Percentiles rank a stretch among this genome's conserved stretches.
These are phyloP conservation scores for Desoria tigrina DNA, from an alignment of 2,888 invertebrate species.

Conservation along the genomic window DNA sequence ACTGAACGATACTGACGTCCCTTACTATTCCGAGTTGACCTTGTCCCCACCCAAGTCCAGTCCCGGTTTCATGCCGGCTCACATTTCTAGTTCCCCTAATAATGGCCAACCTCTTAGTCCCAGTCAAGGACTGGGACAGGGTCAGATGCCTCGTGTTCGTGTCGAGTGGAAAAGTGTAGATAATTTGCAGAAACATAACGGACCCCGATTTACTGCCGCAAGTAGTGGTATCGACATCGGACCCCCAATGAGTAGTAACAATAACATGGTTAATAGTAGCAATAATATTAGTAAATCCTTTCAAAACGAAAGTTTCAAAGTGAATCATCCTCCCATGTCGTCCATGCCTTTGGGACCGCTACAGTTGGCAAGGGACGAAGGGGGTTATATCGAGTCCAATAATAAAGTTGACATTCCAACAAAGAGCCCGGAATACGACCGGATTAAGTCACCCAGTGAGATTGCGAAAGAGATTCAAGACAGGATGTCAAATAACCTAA, in stretches of 20 bases:
- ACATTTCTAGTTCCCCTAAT: slow-evolving; percentile 13
- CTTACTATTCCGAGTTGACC: slow-evolving; percentile 38
- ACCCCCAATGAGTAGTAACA: not conserved
- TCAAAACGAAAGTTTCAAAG: slow-evolving; percentile 16
- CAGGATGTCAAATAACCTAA: slow-evolving; percentile 20
- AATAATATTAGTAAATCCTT: not conserved
- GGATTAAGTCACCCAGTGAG: slow-evolving; percentile 48
- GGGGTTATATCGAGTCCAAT: not conserved
- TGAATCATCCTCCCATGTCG: not conserved
- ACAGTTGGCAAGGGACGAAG: not conserved
- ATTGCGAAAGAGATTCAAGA: slow-evolving; percentile 37
- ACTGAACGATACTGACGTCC: slow-evolving; percentile 31
- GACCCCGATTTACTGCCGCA: slow-evolving; percentile 3
- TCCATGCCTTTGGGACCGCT: not conserved
- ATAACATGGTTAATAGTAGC: not conserved
- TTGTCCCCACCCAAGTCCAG: slow-evolving; percentile 22
- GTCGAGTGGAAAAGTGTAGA: slow-evolving; percentile 53
- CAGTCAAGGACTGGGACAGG: slow-evolving; percentile 7
- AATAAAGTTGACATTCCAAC: slow-evolving; percentile 24
- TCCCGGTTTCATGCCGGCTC: slow-evolving; percentile 36
- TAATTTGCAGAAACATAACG: slow-evolving; percentile 42
- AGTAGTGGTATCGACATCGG: slow-evolving; percentile 28
- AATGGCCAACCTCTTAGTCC: not conserved
- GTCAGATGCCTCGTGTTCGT: slow-evolving; percentile 33
- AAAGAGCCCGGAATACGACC: slow-evolving; percentile 45